Base-by-base conservation (phyloP, 2,113 vertebrate genomes). In the Nerophis ophidion region DNA sequence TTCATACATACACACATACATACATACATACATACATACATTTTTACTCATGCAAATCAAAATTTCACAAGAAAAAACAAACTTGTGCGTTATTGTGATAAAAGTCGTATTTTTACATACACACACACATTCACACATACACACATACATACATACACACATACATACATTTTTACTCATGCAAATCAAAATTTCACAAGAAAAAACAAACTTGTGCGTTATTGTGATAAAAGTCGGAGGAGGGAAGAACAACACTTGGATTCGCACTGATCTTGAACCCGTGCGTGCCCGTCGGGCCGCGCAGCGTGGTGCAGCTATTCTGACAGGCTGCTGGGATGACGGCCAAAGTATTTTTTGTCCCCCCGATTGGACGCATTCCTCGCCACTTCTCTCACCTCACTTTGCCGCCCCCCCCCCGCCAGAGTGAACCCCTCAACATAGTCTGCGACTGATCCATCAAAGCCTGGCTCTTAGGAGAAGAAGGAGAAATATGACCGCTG, bases 231-330 rank as follows among this genome's bases (percentile, higher is more conserved):
- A n/a, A n/a, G n/a, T n/a, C n/a, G n/a, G n/a, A 69, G 73, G 45
- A 19, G 19, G 60, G 47, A 91, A 85, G 90, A 82, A 91, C 86
- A 88, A 90, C 82, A 82, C 91, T 91, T 92, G 89, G 89, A 91
- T 87, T 81, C 86, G 89, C 83, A 84, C 78, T 82, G 83, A 80
- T 85, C 86, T 87, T 88, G 86, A 90, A 89, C 84, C 81, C 78
- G 75, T 53, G 63, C 55, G 57, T 54, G 79, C 76, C 72, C 87
- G 84, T 86, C 89, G 81, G 82, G 76, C 66, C 83, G 88, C 93
- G 79, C 92, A 84, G 93, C 74, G 85, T 92, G 92, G 90, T 67
- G 81, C 77, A 33, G 69, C 88, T 16, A 26, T 40, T 84, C 82
- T 46, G 62, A 74, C 84, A 80, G 84, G 45, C 82, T 75, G 84